These are phyloP conservation scores for Hyles vespertilio DNA, from an alignment of 1,140 invertebrate species.

Conservation along the genomic window DNA sequence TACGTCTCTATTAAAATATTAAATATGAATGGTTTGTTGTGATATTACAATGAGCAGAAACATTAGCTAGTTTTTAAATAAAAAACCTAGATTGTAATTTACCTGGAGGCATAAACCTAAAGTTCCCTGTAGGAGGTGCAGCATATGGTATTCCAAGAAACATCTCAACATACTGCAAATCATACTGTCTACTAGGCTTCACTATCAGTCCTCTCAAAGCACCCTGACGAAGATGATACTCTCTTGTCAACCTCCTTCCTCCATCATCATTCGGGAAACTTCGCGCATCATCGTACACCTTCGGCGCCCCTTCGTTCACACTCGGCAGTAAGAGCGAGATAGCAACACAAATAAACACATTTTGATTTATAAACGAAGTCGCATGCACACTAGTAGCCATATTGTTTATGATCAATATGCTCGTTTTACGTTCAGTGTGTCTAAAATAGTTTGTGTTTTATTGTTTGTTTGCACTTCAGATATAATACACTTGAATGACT, in stretches of 20 bases:
- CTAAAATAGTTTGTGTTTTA: constrained; percentile 54
- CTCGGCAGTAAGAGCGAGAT: constrained; percentile 61
- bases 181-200: constrained; percentile 73
- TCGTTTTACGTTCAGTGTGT: constrained; percentile 49
- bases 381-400: constrained; percentile 59
- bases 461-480: constrained; percentile 48
- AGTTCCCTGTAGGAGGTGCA: constrained; percentile 87
- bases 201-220: constrained; percentile 78
- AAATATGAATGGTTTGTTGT: no score
- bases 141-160: constrained; percentile 92
- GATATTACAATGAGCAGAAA: no score
- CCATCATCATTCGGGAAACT: constrained; percentile 51
- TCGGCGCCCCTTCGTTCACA: constrained; percentile 47
- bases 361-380: constrained; percentile 61
- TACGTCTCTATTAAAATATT: no score
- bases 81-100: constrained; percentile 20
- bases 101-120: constrained; percentile 92
- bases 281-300: constrained; percentile 51
- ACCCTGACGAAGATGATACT: constrained; percentile 76
- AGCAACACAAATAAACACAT: constrained; percentile 70
- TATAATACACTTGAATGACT: constrained; percentile 47
- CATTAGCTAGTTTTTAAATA: no score
- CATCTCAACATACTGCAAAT: constrained; percentile 77
- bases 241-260: constrained; percentile 59
- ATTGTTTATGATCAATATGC: constrained; percentile 57